Evolutionary conservation across 2,888 invertebrate genomes (phyloP).

Genomic region (Eristalis intricaria): DNA sequence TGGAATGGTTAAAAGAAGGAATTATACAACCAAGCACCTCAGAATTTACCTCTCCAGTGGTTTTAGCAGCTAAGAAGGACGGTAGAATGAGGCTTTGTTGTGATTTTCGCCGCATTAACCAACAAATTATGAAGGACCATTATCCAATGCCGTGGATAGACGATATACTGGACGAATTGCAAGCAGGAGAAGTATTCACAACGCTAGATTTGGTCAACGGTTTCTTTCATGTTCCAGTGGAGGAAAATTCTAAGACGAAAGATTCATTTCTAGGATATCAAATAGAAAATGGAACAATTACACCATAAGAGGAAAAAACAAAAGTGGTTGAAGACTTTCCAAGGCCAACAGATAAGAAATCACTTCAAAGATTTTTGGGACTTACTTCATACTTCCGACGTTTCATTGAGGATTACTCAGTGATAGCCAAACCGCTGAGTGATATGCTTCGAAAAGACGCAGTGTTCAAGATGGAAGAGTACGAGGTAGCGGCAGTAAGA

Average conservation of each 20-base stretch:
- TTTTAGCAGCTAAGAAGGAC: constrained; percentile 73
- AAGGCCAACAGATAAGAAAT: background rate
- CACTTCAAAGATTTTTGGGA: background rate
- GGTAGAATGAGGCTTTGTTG: constrained; percentile 73
- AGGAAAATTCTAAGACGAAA: background rate
- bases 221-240: constrained; percentile 45
- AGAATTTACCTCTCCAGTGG: constrained; percentile 74
- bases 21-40: no score
- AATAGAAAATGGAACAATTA: background rate
- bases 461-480: no score
- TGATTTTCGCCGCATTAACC: constrained; percentile 73
- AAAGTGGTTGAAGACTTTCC: background rate
- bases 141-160: constrained; percentile 61
- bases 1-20: no score
- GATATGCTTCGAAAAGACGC: no score
- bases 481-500: background rate
- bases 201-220: constrained; percentile 35
- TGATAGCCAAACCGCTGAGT: no score
- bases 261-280: background rate
- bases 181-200: constrained; percentile 30
- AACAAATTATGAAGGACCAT: constrained; percentile 69
- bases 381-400: no score
- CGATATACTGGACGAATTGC: constrained; percentile 33
- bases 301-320: background rate
- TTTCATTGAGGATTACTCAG: no score